A percentile compares a stretch with the other conserved stretches of the same genome.
These are phyloP conservation scores for Lepas anatifera DNA, from an alignment of 2,888 invertebrate species.

Conservation along the genomic window DNA sequence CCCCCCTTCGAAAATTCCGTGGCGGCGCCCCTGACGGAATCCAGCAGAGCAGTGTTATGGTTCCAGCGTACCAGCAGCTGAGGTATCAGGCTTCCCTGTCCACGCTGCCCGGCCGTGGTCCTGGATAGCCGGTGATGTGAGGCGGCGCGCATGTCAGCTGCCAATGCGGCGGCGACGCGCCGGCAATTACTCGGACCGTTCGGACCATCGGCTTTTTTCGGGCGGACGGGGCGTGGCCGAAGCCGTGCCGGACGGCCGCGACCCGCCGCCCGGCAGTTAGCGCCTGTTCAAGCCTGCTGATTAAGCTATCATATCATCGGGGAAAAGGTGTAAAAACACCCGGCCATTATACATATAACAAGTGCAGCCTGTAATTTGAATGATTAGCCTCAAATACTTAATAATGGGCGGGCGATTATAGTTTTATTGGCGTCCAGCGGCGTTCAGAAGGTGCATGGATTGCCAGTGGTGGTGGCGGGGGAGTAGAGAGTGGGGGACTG, in stretches of 20 bases:
- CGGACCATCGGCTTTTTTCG: too few species aligned
- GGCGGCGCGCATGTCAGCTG: neutral
- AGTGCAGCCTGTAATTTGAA: slow-evolving; percentile 8
- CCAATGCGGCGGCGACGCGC: neutral
- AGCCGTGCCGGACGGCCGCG: neutral
- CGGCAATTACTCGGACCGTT: too few species aligned
- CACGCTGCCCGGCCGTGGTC: too few species aligned
- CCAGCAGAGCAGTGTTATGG: too few species aligned
- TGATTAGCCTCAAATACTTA: slow-evolving; percentile 6
- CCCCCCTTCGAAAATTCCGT: too few species aligned
- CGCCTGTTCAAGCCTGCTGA: neutral
- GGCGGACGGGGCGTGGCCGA: too few species aligned
- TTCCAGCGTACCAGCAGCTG: too few species aligned
- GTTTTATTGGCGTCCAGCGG: neutral
- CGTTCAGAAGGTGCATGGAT: neutral
- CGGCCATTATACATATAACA: slow-evolving; percentile 4
- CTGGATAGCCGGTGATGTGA: neutral
- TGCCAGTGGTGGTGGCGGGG: neutral
- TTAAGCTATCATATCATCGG: slow-evolving; percentile 3
- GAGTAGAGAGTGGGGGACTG: neutral
- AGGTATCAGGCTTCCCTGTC: too few species aligned
- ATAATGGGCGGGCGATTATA: slow-evolving; percentile 7
- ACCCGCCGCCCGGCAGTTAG: neutral
- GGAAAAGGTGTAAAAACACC: slow-evolving; percentile 7
- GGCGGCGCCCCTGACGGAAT: too few species aligned